Base-by-base conservation (phyloP, 2,797 vertebrate species). In the Ceyx erithaca region DNA sequence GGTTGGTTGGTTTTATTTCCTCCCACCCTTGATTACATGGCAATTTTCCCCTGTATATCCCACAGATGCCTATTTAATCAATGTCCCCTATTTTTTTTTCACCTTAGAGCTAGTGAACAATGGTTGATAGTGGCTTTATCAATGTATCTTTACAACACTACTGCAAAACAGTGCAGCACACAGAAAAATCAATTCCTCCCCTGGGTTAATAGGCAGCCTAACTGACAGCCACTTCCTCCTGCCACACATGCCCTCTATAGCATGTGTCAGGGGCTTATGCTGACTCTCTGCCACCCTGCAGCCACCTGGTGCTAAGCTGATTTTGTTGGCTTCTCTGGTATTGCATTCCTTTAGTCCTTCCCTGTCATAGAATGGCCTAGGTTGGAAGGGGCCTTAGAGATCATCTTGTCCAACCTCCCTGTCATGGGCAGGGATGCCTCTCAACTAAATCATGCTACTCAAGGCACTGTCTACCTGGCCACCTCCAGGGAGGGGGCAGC, bases 251-350 rank as follows among this genome's bases (percentile, higher is more conserved):
- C 45, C 37, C 55, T 62, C 31, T 30, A 14, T 49, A 23, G 80
- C 15, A 1, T 31, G 57, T 82, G 79, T 90, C 66, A 66, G 57
- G 71, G 51, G 90, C 92, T 96, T 91, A 95, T 0, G 0, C 62
- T 92, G 89, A 95, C 89, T 87, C 84, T 61, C 54, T 12, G 0
- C 80, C 0, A 8, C 73, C 58, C 77, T 85, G 37, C 66, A 92
- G 63, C 61, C 77, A 51, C 58, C 59, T 30, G 5, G 30, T 1
- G 6, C 66, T 95, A 93, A 92, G 81, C 87, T 89, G 82, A 85
- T 95, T 94, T 78, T 91, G 59, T 59, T 75, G 62, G 18, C 62
- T 83, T 16, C 69, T 78, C 51, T 78, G 69, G 46, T 66, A 51
- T 80, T 93, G 80, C 21, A 6, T 82, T 79, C 80, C 43, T 83